A percentile compares a stretch with the other conserved stretches of the same genome.
phyloP scores from a whole-genome alignment of 2,113 vertebrate genomes.

The Martes martes region DNA sequence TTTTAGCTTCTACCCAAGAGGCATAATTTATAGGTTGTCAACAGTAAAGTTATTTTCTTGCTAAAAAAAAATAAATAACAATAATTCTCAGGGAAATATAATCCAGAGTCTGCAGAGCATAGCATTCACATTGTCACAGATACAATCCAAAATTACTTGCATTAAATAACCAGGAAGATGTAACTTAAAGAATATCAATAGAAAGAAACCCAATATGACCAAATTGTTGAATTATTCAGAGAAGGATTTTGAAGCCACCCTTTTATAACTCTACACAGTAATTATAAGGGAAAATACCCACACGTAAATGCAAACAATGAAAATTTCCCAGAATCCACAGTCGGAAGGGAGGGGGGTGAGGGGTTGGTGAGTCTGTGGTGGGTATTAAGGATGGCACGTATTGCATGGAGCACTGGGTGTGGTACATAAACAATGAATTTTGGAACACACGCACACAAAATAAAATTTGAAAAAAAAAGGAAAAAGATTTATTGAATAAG shows the following conservation, averaged over 20 bases:
- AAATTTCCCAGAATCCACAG: neutral
- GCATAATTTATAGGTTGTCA: neutral
- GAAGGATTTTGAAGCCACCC: neutral
- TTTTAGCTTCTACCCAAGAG: neutral
- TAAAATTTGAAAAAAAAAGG: too few species aligned
- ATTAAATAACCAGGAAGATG: neutral
- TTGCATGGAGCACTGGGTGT: too few species aligned
- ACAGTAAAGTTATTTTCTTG: neutral
- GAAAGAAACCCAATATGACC: neutral
- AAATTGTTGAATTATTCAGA: neutral
- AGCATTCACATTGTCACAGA: neutral
- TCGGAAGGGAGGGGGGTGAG: too few species aligned
- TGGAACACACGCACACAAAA: too few species aligned
- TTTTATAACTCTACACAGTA: neutral
- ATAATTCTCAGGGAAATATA: neutral
- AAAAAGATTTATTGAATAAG: neutral
- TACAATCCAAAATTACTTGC: neutral
- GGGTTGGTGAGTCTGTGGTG: too few species aligned
- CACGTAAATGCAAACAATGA: neutral
- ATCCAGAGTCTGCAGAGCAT: neutral
- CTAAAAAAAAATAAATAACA: neutral
- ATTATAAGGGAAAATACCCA: neutral
- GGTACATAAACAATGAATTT: too few species aligned
- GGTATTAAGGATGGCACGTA: too few species aligned
- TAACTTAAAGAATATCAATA: neutral